Conservation (phyloP, 2,113 vertebrate species). For the Platysteira castanea region DNA sequence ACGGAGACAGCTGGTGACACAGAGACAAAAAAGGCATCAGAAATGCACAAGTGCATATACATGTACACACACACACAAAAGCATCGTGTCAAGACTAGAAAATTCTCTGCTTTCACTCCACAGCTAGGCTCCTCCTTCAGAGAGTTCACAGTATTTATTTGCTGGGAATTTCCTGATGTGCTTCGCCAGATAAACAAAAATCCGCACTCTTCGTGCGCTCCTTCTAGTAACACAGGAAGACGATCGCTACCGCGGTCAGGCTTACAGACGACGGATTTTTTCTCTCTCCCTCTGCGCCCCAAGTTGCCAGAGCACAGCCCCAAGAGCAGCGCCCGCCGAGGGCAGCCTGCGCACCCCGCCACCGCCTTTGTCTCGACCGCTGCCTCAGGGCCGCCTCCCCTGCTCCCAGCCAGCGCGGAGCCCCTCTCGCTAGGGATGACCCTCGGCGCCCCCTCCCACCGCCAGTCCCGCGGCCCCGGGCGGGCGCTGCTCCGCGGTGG, state of each 20-base stretch:
- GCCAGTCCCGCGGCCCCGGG: neutral
- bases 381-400: neutral
- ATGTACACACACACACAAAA: neutral
- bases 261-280: neutral
- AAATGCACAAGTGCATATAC: neutral
- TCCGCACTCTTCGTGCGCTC: neutral
- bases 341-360: neutral
- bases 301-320: neutral
- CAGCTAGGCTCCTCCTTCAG: constrained; percentile 22
- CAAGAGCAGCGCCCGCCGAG: neutral
- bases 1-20: neutral
- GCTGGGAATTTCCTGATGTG: constrained; percentile 28
- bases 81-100: constrained; percentile 45
- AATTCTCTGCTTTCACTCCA: constrained; percentile 47
- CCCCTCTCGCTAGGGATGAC: neutral
- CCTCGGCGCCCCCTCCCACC: neutral
- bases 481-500: neutral
- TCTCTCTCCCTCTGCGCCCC: neutral
- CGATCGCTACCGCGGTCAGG: neutral
- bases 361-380: constrained; percentile 26
- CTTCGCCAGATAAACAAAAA: neutral
- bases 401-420: neutral
- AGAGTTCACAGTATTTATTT: constrained; percentile 15
- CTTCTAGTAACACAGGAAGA: neutral
- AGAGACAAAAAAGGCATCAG: neutral